Conservation (phyloP, 2,113 vertebrate species). For the Sebastes schlegelii region DNA sequence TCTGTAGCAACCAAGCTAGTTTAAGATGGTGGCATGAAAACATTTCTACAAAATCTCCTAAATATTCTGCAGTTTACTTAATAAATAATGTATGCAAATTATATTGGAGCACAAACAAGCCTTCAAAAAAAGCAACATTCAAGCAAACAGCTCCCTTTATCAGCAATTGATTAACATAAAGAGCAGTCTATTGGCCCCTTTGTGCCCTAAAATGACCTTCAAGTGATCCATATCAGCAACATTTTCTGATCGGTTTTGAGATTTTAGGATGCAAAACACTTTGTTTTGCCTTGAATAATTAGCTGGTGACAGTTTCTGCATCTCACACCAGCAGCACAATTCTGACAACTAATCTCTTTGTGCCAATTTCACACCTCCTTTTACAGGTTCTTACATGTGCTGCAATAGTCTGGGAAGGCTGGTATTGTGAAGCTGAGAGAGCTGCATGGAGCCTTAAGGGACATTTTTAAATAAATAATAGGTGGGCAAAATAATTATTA, state of each 20-base stretch:
- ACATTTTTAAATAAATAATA: background rate
- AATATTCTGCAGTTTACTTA: background rate
- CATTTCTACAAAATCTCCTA: background rate
- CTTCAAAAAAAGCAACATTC: background rate
- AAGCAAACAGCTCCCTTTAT: background rate
- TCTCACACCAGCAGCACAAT: conserved; percentile 44
- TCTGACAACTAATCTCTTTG: conserved; percentile 47
- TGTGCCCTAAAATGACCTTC: background rate
- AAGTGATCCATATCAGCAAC: background rate
- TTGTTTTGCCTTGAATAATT: conserved; percentile 10
- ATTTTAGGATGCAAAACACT: background rate
- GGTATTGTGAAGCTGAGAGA: conserved; percentile 27
- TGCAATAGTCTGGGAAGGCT: conserved; percentile 19
- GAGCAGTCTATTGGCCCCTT: background rate
- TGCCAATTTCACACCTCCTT: conserved; percentile 66
- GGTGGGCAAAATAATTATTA: background rate
- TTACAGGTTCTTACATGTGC: conserved; percentile 47
- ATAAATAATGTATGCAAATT: background rate
- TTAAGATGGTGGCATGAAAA: background rate
- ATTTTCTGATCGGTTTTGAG: background rate
- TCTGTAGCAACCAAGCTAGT: background rate
- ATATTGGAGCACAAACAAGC: background rate
- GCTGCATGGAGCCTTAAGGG: background rate
- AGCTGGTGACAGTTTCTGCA: conserved; percentile 36
- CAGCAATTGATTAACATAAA: background rate